Evolutionary conservation across 2,113 vertebrate species (phyloP).

Genomic region (Pelusios castaneus): DNA sequence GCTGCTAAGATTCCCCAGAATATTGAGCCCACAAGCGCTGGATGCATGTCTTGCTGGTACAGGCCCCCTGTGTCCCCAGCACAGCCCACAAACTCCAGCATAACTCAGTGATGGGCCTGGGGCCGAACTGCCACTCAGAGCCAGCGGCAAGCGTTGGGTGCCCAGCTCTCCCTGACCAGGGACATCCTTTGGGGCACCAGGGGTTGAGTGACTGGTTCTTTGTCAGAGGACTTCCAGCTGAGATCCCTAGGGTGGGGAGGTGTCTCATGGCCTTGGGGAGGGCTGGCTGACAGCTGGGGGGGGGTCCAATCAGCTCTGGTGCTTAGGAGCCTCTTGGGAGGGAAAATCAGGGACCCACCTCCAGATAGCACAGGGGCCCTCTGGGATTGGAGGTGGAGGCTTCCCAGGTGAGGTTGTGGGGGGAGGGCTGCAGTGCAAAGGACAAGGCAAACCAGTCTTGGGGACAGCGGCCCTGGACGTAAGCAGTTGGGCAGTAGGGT

Average conservation of each 20-base stretch:
- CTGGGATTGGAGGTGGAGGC: too few species aligned
- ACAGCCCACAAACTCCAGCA: background rate
- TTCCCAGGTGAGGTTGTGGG: too few species aligned
- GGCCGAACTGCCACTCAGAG: too few species aligned
- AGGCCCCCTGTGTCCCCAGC: background rate
- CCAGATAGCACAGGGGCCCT: too few species aligned
- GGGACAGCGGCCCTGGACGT: background rate
- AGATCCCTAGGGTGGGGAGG: background rate
- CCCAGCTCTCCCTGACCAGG: background rate
- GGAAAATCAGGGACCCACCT: background rate
- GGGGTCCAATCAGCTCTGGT: accelerated
- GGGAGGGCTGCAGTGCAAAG: background rate
- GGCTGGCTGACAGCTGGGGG: background rate
- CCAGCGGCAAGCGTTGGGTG: background rate
- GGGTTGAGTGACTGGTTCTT: background rate
- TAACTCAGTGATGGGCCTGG: accelerated
- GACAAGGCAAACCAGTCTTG: too few species aligned
- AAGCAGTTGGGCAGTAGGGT: background rate
- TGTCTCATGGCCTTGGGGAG: background rate
- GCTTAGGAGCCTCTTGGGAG: background rate
- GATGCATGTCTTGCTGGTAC: too few species aligned
- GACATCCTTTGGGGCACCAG: background rate
- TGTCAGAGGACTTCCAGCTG: background rate
- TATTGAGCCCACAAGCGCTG: too few species aligned
- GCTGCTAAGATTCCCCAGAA: too few species aligned